phyloP scores from a whole-genome alignment of 2,797 vertebrate genomes.

The Pogonophryne albipinna region DNA sequence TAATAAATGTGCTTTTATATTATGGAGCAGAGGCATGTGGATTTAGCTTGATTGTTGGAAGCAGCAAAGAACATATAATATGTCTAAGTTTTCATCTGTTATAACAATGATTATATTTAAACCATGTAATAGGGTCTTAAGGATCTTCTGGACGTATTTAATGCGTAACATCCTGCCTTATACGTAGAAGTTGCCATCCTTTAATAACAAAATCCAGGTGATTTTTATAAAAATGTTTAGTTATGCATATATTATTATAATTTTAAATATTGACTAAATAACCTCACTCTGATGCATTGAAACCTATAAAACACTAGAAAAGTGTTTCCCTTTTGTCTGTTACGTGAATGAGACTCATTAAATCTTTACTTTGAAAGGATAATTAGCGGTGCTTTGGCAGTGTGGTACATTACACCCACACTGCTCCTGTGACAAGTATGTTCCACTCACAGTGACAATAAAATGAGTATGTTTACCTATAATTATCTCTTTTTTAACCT shows the following conservation, averaged over 20 bases:
- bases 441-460: slow-evolving; percentile 45
- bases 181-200: background rate
- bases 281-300: slow-evolving; percentile 14
- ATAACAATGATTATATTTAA: background rate
- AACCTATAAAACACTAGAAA: slow-evolving; percentile 4
- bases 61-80: background rate
- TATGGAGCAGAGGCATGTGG: background rate
- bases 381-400: slow-evolving; percentile 20
- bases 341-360: slow-evolving; percentile 37
- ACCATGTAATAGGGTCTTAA: background rate
- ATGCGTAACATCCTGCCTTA: background rate
- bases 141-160: background rate
- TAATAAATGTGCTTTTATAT: background rate
- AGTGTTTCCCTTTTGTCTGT: slow-evolving; percentile 41
- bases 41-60: background rate
- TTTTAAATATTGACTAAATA: background rate
- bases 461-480: slow-evolving; percentile 55
- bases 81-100: background rate
- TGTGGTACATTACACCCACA: slow-evolving; percentile 44
- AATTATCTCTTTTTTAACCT: slow-evolving; percentile 55
- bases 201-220: background rate
- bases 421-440: slow-evolving; percentile 16
- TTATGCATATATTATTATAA: background rate
- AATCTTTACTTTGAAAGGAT: slow-evolving; percentile 9
- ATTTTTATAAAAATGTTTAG: background rate